Conservation (phyloP, 2,888 invertebrate species). For the Blastobasis adustella region DNA sequence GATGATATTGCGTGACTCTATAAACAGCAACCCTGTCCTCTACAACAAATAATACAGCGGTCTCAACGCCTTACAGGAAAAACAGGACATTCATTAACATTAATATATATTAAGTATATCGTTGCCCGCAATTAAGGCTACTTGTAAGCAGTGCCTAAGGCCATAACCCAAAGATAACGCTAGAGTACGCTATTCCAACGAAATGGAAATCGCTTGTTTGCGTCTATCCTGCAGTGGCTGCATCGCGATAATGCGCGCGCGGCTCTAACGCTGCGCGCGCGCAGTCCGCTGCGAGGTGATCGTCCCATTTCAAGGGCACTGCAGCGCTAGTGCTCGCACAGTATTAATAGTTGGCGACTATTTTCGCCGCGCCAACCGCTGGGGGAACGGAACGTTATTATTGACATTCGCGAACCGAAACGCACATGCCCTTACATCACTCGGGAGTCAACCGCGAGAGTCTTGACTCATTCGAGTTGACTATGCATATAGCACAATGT, state of each 20-base stretch:
- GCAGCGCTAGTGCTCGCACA: constrained; percentile 65
- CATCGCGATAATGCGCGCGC: constrained; percentile 45
- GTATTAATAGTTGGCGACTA: constrained; percentile 72
- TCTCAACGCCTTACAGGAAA: too few species aligned
- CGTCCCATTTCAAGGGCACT: constrained; percentile 72
- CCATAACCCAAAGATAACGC: too few species aligned
- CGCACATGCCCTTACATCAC: constrained; percentile 44
- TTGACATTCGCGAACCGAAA: constrained; percentile 70
- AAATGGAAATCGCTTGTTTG: constrained; percentile 61
- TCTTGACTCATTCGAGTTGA: too few species aligned
- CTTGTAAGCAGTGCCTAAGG: too few species aligned
- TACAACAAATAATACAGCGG: too few species aligned
- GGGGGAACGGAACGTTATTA: constrained; percentile 67
- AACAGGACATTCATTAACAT: too few species aligned
- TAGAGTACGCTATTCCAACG: constrained; percentile 33
- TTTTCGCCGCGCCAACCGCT: constrained; percentile 62
- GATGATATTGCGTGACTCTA: too few species aligned
- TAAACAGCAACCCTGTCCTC: too few species aligned
- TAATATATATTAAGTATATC: too few species aligned
- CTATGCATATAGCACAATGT: too few species aligned
- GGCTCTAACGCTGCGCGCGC: constrained; percentile 33
- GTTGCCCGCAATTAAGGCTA: too few species aligned
- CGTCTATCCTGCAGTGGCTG: constrained; percentile 55
- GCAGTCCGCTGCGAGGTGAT: constrained; percentile 66
- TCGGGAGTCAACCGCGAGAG: constrained; percentile 7